Percentiles rank a stretch among this genome's conserved stretches.
These are phyloP conservation scores for Neelides folsomi DNA, from an alignment of 2,888 invertebrate genomes.

Conservation along the genomic window DNA sequence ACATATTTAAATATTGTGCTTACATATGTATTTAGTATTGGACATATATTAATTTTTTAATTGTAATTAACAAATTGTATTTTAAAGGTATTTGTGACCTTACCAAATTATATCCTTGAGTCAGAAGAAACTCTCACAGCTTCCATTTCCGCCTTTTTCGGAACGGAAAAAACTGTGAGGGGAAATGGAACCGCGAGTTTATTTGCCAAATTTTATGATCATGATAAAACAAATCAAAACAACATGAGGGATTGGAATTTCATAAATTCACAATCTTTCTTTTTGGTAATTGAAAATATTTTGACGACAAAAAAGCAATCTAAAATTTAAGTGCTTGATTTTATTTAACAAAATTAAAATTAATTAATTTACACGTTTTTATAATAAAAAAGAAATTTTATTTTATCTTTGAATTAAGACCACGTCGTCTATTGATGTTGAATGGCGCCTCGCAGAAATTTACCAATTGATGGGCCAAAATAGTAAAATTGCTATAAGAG, in stretches of 20 bases:
- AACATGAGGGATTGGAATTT: conserved; percentile 9
- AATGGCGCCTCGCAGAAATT: no score
- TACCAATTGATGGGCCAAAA: neutral
- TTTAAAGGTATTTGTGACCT: conserved; percentile 36
- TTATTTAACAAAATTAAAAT: no score
- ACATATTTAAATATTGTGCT: conserved; percentile 1
- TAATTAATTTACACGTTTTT: no score
- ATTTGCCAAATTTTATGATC: conserved; percentile 17
- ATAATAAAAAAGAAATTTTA: no score
- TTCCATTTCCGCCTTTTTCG: conserved; percentile 34
- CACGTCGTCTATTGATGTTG: no score
- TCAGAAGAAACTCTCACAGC: conserved; percentile 36
- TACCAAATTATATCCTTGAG: conserved; percentile 36
- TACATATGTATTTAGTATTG: neutral
- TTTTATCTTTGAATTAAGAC: neutral
- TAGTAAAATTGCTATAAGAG: conserved; percentile 20
- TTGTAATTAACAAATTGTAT: neutral
- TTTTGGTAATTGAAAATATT: no score
- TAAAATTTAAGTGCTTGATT: no score
- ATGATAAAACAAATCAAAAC: neutral
- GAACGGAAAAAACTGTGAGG: conserved; percentile 35
- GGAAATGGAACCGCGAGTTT: conserved; percentile 38
- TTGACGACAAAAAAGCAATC: no score
- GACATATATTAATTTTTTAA: neutral
- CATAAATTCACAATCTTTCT: conserved; percentile 8